phyloP scores from a whole-genome alignment of 2,797 vertebrate genomes.

The Phalanger gymnotis region DNA sequence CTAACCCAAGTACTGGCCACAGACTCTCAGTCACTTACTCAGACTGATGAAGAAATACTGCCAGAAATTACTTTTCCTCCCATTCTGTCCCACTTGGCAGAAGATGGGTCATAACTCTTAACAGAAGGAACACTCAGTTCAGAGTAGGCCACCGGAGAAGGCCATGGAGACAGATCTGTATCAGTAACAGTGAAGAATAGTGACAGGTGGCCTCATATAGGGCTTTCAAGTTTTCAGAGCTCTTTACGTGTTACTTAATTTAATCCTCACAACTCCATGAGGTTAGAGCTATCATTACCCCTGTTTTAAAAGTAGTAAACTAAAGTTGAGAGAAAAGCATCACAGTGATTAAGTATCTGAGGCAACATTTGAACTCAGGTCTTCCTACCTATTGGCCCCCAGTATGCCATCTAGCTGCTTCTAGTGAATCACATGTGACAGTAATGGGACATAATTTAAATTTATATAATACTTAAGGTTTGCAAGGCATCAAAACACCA shows the following conservation, averaged over 20 bases:
- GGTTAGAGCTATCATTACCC: background rate
- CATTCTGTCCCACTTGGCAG: slow-evolving; percentile 20
- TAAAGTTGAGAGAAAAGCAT: background rate
- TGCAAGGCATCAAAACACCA: background rate
- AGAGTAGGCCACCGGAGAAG: background rate
- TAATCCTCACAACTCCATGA: background rate
- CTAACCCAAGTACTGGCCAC: background rate
- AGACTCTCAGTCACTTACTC: background rate
- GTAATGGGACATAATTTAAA: background rate
- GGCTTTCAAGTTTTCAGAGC: background rate
- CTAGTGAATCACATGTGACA: background rate
- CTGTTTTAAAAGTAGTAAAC: background rate
- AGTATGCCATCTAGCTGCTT: background rate
- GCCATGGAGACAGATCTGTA: background rate
- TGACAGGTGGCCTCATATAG: background rate
- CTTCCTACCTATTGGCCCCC: background rate
- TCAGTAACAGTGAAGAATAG: background rate
- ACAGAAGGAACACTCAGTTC: slow-evolving; percentile 33
- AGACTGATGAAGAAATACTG: slow-evolving; percentile 39
- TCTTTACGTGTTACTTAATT: background rate
- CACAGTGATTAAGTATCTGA: background rate
- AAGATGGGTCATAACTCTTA: background rate
- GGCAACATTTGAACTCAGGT: background rate
- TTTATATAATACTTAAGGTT: background rate
- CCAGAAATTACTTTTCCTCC: background rate